Evolutionary conservation across 92 coral and sea anemone genomes (phyloP).

Genomic region (Galaxea fascicularis): DNA sequence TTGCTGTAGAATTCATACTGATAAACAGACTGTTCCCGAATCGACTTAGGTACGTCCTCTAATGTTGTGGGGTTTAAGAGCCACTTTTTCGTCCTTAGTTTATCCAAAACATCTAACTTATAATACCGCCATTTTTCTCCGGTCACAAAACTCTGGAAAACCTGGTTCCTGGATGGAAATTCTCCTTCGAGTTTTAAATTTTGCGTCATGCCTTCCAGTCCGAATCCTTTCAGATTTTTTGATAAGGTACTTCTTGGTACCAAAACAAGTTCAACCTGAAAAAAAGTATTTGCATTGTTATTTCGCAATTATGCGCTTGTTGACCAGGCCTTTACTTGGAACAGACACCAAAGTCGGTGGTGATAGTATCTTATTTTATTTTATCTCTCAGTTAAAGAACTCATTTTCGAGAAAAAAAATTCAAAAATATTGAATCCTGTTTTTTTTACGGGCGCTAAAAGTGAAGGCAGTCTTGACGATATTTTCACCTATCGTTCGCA

Average conservation of each 20-base stretch:
- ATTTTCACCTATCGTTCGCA: too few species aligned
- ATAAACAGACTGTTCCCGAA: slow-evolving; percentile 25
- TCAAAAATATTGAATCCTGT: too few species aligned
- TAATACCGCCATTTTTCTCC: slow-evolving; percentile 59
- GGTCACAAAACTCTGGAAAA: slow-evolving; percentile 53
- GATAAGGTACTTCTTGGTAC: slow-evolving; percentile 38
- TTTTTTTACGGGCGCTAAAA: too few species aligned
- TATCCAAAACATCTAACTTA: slow-evolving; percentile 43
- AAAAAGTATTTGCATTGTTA: not conserved
- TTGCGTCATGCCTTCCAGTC: slow-evolving; percentile 44
- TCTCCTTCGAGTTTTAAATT: slow-evolving; percentile 7
- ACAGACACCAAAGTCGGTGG: too few species aligned
- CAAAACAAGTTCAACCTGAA: slow-evolving; percentile 61
- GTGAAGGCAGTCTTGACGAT: too few species aligned
- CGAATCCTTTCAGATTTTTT: slow-evolving; percentile 39
- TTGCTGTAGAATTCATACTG: not conserved
- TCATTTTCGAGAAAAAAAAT: too few species aligned
- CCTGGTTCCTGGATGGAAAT: slow-evolving; percentile 49
- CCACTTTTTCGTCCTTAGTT: slow-evolving; percentile 21
- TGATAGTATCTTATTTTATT: too few species aligned
- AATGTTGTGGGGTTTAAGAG: slow-evolving; percentile 38
- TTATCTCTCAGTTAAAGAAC: too few species aligned
- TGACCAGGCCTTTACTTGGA: too few species aligned
- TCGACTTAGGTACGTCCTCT: slow-evolving; percentile 62
- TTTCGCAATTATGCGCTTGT: not conserved